phyloP scores from a whole-genome alignment of 2,797 vertebrate genomes.

The Sandelia bainsii region DNA sequence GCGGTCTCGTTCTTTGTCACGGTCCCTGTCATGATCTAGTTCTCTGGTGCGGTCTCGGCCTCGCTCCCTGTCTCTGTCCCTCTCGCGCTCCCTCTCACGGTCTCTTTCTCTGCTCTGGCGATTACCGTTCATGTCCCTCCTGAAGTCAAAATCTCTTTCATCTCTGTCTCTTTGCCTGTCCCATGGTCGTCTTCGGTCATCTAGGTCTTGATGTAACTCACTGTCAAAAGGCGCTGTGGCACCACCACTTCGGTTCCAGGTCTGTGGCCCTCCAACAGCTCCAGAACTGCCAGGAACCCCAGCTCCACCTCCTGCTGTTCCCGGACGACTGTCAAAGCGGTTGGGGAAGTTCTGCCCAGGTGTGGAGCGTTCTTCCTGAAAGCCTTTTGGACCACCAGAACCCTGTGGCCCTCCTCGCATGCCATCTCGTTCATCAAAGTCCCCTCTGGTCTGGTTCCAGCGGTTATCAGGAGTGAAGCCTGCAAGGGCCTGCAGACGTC shows the following conservation, averaged over 20 bases:
- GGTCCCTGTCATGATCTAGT: constrained; percentile 74
- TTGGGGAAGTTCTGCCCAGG: constrained; percentile 87
- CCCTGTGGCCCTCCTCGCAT: constrained; percentile 76
- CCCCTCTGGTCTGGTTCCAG: constrained; percentile 94
- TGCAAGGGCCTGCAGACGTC: constrained; percentile 87
- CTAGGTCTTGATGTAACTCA: constrained; percentile 95
- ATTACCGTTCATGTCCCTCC: constrained; percentile 94
- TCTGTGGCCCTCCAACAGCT: constrained; percentile 52
- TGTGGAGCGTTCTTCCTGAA: constrained; percentile 91
- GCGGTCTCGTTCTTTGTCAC: constrained; percentile 79
- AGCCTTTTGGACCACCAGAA: constrained; percentile 87
- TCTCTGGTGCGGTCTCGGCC: constrained; percentile 76
- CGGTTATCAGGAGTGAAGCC: constrained; percentile 94
- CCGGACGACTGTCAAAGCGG: constrained; percentile 92
- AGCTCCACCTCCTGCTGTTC: constrained; percentile 42
- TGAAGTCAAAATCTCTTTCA: constrained; percentile 97
- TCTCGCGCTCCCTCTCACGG: constrained; percentile 84
- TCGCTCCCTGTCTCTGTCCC: constrained; percentile 73
- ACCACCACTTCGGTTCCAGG: constrained; percentile 72
- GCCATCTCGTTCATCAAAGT: constrained; percentile 95
- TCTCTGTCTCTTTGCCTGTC: constrained; percentile 97
- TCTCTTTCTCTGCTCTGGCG: constrained; percentile 92
- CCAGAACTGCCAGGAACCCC: constrained; percentile 51
- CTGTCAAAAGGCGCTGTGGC: constrained; percentile 83
- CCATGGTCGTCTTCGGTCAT: constrained; percentile 96